Base-by-base conservation (phyloP, 2,888 invertebrate species). In the Hyppa rectilinea region DNA sequence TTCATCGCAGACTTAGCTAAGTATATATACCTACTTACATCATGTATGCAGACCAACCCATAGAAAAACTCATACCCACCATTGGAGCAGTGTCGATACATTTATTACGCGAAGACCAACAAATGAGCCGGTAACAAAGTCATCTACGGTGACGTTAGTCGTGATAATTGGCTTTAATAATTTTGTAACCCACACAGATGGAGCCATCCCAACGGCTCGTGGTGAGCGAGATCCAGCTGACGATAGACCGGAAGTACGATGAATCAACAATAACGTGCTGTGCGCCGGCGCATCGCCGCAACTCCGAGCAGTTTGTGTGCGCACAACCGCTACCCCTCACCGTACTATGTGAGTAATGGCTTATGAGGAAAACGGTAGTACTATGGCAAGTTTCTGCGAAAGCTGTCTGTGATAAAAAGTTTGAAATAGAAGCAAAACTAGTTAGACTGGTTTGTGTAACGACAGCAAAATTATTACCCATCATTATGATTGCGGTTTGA, bases 221-320 rank as follows among this genome's bases (percentile, higher is more conserved):
- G 52, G 90, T 92, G 40, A 94, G 93, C 79, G 93, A 93, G 75
- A 87, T 95, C 12, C 86, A 90, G 76, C 79, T 95, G 75, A 85
- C 78, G 26, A 83, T 93, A 62, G 85, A 85, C 26, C 87, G 88
- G 34, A 89, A 90, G 73, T 85, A 90, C 83, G 95, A 95, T 87
- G 96, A 95, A 87, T 86, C 93, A 14, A 88, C 82, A 10, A 81
- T 95, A 29, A 92, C 94, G n/a, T 96, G 96, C 81, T 96, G 95
- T 82, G 93, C 90, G 79, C 92, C 91, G 47, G 88, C 90, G 26
- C 86, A 93, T 80, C 78, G 76, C 1, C 91, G 92, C 34, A 87
- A 77, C 61, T 79, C 81, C 3, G 88, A 90, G 5, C 82, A 84
- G 20, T 88, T 84, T 73, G 81, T 89, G 29, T 96, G 96, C 84